These are phyloP conservation scores for Murina feae DNA, from an alignment of 2,113 vertebrate genomes.

Conservation along the genomic window DNA sequence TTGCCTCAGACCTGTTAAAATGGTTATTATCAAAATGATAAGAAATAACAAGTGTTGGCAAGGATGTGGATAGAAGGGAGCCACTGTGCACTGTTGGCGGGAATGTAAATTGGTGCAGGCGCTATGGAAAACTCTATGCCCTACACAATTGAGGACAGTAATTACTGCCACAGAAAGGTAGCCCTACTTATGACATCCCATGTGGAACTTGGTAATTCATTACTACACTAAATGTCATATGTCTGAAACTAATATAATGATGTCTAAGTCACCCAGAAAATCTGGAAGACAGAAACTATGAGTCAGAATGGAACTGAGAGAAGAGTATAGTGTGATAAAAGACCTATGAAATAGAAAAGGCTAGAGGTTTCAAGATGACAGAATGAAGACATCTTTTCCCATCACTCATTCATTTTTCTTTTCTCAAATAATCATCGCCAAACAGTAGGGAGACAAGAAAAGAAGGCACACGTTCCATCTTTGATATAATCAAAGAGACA, in stretches of 20 bases:
- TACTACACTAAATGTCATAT: background rate
- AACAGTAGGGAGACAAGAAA: conserved; percentile 23
- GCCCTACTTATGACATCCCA: background rate
- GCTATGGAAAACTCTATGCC: background rate
- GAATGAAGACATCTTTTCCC: background rate
- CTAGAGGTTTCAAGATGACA: background rate
- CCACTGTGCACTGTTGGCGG: background rate
- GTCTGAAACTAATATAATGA: conserved; percentile 1
- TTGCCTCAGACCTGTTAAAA: background rate
- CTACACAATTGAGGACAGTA: background rate
- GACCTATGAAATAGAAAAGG: background rate
- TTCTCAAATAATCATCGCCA: background rate
- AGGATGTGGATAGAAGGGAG: background rate
- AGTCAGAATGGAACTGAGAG: background rate
- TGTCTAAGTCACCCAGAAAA: background rate
- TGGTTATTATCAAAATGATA: background rate
- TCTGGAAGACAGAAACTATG: background rate
- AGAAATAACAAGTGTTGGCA: background rate
- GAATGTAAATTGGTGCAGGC: background rate
- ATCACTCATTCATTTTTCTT: background rate
- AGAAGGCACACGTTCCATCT: conserved; percentile 2
- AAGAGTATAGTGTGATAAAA: background rate
- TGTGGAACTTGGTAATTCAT: conserved; percentile 23
- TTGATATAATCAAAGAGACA: conserved; percentile 38
- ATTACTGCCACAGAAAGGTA: background rate